phyloP scores from a whole-genome alignment of 2,888 invertebrate genomes.

The Acronicta alni region DNA sequence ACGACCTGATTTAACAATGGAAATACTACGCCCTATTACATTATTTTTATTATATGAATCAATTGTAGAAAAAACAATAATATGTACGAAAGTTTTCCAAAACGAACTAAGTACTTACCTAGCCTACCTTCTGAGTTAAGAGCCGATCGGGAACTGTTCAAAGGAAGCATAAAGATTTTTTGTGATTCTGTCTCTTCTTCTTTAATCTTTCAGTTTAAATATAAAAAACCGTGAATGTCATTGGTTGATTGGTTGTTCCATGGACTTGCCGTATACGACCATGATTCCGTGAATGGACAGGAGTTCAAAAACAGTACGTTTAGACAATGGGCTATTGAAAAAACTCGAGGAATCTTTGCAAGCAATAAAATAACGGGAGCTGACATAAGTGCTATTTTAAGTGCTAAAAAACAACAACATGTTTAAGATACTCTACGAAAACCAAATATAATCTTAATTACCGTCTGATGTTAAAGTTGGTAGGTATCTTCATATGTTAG shows the following conservation, averaged over 20 bases:
- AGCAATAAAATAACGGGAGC: constrained; percentile 60
- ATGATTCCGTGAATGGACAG: constrained; percentile 71
- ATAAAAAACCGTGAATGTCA: constrained; percentile 19
- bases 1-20: constrained; percentile 52
- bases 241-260: constrained; percentile 19
- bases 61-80: constrained; percentile 20
- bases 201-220: constrained; percentile 7
- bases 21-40: constrained; percentile 38
- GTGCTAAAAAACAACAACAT: constrained; percentile 40
- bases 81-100: background rate
- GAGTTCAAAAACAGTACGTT: constrained; percentile 68
- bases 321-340: constrained; percentile 78
- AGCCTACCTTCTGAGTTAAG: no score
- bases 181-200: no score
- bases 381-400: constrained; percentile 52
- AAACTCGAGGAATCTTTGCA: constrained; percentile 71
- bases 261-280: constrained; percentile 45
- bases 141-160: no score
- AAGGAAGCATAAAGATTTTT: no score
- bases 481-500: constrained; percentile 12
- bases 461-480: constrained; percentile 10
- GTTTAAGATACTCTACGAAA: constrained; percentile 24
- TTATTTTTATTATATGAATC: constrained; percentile 13
- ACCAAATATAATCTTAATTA: constrained; percentile 23
- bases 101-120: background rate